A percentile compares a stretch with the other conserved stretches of the same genome.
These are phyloP conservation scores for Mus spicilegus DNA, from an alignment of 2,113 vertebrate species.

Conservation along the genomic window DNA sequence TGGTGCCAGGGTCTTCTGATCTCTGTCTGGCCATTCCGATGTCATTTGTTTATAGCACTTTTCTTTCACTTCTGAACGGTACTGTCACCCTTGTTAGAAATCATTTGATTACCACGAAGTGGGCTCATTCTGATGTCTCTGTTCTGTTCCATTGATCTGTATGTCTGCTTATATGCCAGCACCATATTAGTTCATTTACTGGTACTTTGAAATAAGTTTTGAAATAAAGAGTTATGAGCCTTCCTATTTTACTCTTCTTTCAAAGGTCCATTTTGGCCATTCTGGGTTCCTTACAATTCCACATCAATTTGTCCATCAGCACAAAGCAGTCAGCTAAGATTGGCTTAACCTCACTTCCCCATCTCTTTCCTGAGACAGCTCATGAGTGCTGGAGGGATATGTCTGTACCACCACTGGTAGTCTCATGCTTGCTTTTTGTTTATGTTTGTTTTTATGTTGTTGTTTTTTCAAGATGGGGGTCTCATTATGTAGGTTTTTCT, in stretches of 20 bases:
- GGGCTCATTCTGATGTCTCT: neutral
- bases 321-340: neutral
- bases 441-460: too few relatives aligned
- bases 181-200: neutral
- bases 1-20: neutral
- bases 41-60: neutral
- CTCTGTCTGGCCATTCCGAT: neutral
- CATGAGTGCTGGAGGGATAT: too few relatives aligned
- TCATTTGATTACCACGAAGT: neutral
- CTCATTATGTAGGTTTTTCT: too few relatives aligned
- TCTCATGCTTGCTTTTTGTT: too few relatives aligned
- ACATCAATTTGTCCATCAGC: constrained; percentile 1
- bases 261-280: constrained; percentile 16
- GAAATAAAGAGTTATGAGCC: neutral
- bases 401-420: too few relatives aligned
- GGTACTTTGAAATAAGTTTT: neutral
- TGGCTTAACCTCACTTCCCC: neutral
- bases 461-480: too few relatives aligned
- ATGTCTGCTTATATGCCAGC: neutral
- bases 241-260: constrained; percentile 19
- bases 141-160: neutral
- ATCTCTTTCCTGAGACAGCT: neutral
- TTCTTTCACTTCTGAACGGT: constrained; percentile 4
- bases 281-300: constrained; percentile 7
- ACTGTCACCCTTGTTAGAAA: neutral